Conservation (phyloP, 2,888 invertebrate species). For the Pristionchus entomophagus region DNA sequence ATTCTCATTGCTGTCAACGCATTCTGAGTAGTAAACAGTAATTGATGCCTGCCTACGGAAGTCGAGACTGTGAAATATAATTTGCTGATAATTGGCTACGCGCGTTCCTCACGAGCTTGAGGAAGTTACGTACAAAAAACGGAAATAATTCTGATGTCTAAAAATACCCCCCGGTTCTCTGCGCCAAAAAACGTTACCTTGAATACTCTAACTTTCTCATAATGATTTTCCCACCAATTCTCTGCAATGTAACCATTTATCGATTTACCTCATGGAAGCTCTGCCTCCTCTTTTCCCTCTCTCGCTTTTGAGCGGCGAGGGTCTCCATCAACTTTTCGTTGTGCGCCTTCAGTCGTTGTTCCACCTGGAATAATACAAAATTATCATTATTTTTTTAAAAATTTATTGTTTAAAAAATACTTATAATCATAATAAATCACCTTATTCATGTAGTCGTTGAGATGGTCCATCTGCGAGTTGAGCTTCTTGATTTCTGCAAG, state of each 20-base stretch:
- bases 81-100: too few relatives aligned
- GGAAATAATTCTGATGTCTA: too few relatives aligned
- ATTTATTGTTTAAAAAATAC: not conserved
- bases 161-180: too few relatives aligned
- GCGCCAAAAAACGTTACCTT: too few relatives aligned
- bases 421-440: conserved; percentile 53
- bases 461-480: conserved; percentile 74
- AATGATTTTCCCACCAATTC: not conserved
- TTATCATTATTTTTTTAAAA: not conserved
- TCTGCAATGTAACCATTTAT: not conserved
- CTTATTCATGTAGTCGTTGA: conserved; percentile 75
- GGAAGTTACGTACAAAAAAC: not conserved
- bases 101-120: not conserved
- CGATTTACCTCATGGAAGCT: conserved; percentile 74
- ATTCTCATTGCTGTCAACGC: too few relatives aligned
- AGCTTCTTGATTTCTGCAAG: conserved; percentile 74
- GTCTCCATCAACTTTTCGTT: conserved; percentile 72
- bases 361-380: conserved; percentile 41
- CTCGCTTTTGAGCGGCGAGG: conserved; percentile 71
- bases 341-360: conserved; percentile 56
- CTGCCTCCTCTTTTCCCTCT: conserved; percentile 72
- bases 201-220: too few relatives aligned
- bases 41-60: too few relatives aligned
- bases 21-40: too few relatives aligned
- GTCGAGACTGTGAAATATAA: too few relatives aligned